phyloP scores from a whole-genome alignment of 2,113 vertebrate species.

The Plestiodon gilberti region DNA sequence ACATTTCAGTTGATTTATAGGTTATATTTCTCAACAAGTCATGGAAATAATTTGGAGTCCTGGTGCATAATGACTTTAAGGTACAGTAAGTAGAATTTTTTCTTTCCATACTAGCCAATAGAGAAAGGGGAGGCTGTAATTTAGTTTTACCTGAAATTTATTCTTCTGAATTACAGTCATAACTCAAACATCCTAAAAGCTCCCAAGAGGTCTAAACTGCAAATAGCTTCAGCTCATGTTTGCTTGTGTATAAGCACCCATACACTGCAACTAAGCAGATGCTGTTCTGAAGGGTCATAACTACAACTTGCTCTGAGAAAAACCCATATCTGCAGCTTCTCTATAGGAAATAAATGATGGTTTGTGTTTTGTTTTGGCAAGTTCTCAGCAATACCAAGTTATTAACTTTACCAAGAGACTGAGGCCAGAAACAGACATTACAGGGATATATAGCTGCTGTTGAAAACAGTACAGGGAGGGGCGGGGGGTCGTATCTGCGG shows the following conservation, averaged over 20 bases:
- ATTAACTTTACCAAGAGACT: neutral
- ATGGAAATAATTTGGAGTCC: slow-evolving; percentile 21
- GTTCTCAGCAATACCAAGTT: neutral
- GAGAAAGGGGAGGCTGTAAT: neutral
- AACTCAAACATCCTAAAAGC: neutral
- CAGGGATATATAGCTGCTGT: neutral
- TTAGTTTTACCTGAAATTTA: slow-evolving; percentile 27
- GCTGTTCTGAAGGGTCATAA: neutral
- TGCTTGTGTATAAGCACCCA: neutral
- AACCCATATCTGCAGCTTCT: neutral
- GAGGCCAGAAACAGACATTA: neutral
- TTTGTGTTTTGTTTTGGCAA: no score
- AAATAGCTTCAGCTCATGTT: neutral
- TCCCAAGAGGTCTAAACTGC: neutral
- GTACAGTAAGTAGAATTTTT: neutral
- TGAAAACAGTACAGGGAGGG: no score
- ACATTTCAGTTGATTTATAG: slow-evolving; percentile 18
- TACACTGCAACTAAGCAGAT: neutral
- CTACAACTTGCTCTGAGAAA: neutral
- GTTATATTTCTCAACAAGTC: slow-evolving; percentile 11
- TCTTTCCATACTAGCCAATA: neutral
- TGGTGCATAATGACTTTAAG: neutral
- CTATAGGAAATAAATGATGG: neutral
- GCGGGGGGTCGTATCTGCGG: no score
- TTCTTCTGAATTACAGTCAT: slow-evolving; percentile 9